Evolutionary conservation across 2,888 invertebrate species (phyloP).

Genomic region (Calameuta pallipes): DNA sequence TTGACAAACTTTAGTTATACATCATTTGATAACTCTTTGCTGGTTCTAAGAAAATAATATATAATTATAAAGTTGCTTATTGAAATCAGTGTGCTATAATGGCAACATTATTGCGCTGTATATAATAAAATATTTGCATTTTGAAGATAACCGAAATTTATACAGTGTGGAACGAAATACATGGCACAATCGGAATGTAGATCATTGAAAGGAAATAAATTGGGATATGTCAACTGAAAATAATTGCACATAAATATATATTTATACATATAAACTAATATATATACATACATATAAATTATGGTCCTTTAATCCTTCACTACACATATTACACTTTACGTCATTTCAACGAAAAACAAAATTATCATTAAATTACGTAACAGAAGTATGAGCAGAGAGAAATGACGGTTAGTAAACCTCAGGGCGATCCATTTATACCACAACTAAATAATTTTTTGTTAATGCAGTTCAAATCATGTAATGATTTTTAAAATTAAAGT

Average conservation of each 20-base stretch:
- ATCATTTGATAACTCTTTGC: neutral
- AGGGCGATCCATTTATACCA: neutral
- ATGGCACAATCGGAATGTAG: too few species aligned
- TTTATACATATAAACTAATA: neutral
- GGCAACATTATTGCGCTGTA: neutral
- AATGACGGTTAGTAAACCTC: neutral
- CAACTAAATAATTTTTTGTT: neutral
- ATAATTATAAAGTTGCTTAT: neutral
- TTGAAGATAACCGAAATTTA: too few species aligned
- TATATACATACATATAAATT: neutral
- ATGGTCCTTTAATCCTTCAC: slow-evolving; percentile 5
- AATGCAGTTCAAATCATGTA: neutral
- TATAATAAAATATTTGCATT: too few species aligned
- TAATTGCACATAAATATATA: neutral
- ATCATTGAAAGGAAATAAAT: neutral
- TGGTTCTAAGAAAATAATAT: neutral
- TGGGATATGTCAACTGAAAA: neutral
- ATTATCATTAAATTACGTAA: neutral
- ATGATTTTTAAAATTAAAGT: neutral
- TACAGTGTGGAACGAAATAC: too few species aligned
- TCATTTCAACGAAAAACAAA: neutral
- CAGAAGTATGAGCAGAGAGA: neutral
- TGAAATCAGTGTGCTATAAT: neutral
- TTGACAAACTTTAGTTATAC: neutral
- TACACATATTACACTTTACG: neutral